A percentile compares a stretch with the other conserved stretches of the same genome.
These are phyloP conservation scores for Gephyroberyx darwinii DNA, from an alignment of 2,797 vertebrate genomes.

Conservation along the genomic window DNA sequence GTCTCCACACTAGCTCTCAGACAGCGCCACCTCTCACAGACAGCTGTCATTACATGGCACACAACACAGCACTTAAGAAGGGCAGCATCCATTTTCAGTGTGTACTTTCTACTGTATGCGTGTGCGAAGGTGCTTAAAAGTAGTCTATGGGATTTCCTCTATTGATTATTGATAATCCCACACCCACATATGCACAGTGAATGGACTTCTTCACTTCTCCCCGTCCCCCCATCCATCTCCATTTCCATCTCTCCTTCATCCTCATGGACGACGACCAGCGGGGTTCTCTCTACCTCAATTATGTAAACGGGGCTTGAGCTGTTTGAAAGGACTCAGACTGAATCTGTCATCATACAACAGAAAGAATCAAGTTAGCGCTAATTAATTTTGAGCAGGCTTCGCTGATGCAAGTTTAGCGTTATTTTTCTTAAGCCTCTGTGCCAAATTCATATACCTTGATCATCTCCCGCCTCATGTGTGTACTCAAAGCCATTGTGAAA, in stretches of 20 bases:
- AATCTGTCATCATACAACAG: constrained; percentile 39
- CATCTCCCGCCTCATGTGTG: too few species aligned
- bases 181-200: constrained; percentile 49
- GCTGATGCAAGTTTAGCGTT: constrained; percentile 17
- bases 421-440: too few species aligned
- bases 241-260: constrained; percentile 40
- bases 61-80: constrained; percentile 17
- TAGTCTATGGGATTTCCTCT: constrained; percentile 49
- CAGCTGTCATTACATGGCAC: constrained; percentile 31
- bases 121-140: constrained; percentile 48
- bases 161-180: constrained; percentile 81
- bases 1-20: constrained; percentile 32
- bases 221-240: constrained; percentile 46
- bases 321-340: constrained; percentile 61
- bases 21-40: constrained; percentile 22
- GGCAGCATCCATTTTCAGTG: constrained; percentile 47
- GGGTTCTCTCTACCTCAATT: constrained; percentile 64
- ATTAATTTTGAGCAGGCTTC: constrained; percentile 34
- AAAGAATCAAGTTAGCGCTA: constrained; percentile 24
- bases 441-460: too few species aligned
- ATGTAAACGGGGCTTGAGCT: constrained; percentile 65
- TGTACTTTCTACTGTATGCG: constrained; percentile 22
- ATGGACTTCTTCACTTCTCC: constrained; percentile 35
- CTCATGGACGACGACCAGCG: constrained; percentile 52
- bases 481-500: constrained; percentile 1